These are phyloP conservation scores for Cyphomyrus plagiostoma DNA, from an alignment of 2,113 vertebrate species.

Conservation along the genomic window DNA sequence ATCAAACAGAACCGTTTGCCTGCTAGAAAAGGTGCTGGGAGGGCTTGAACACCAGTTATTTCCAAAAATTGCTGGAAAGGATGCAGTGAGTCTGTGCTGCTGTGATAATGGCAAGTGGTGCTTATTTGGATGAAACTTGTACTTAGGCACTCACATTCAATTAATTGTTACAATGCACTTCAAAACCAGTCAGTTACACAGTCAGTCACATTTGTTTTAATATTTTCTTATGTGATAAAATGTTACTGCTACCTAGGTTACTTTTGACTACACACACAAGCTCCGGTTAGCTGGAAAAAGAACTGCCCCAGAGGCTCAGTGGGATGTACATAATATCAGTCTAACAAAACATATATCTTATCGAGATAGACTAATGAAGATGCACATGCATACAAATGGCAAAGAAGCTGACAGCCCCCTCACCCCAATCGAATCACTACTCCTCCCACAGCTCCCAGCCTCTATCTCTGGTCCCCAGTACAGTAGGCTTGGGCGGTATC, in stretches of 20 bases:
- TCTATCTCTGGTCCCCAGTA: background rate
- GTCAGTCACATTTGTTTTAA: too few relatives aligned
- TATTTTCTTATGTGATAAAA: background rate
- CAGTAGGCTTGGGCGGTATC: background rate
- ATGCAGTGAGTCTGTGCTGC: too few relatives aligned
- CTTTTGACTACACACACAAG: background rate
- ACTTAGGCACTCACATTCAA: too few relatives aligned
- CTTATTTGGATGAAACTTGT: too few relatives aligned
- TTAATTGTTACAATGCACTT: too few relatives aligned
- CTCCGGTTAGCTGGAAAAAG: background rate
- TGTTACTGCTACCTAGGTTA: background rate
- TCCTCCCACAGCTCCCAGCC: background rate
- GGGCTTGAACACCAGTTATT: too few relatives aligned
- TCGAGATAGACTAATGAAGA: background rate
- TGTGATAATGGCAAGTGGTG: too few relatives aligned
- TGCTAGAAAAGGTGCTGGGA: too few relatives aligned
- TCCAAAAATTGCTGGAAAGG: too few relatives aligned
- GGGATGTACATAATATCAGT: background rate
- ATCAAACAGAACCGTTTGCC: too few relatives aligned
- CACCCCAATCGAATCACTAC: background rate
- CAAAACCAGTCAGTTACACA: too few relatives aligned
- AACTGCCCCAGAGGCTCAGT: background rate
- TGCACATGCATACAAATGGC: background rate
- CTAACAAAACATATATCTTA: background rate
- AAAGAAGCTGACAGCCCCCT: background rate